These are phyloP conservation scores for Protaetia brevitarsis DNA, from an alignment of 1,140 invertebrate genomes.

Conservation along the genomic window DNA sequence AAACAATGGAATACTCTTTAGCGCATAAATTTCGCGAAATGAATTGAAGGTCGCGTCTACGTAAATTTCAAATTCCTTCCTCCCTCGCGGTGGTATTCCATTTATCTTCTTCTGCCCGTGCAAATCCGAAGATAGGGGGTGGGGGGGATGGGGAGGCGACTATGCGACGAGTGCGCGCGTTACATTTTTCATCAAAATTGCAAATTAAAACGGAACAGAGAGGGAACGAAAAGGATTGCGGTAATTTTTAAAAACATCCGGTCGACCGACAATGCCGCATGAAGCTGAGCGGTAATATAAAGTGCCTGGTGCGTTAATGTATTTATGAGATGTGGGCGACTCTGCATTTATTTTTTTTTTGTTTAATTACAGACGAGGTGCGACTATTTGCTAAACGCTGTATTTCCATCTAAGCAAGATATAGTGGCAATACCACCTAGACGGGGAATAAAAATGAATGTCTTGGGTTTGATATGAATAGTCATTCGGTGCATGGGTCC, in stretches of 20 bases:
- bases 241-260: slow-evolving; percentile 9
- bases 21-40: not conserved
- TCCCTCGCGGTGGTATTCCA: not conserved
- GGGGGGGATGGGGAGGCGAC: not conserved
- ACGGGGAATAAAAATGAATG: too few relatives aligned
- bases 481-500: too few relatives aligned
- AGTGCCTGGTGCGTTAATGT: too few relatives aligned
- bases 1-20: not conserved
- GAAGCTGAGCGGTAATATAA: too few relatives aligned
- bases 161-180: too few relatives aligned
- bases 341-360: too few relatives aligned
- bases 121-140: not conserved
- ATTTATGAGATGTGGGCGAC: too few relatives aligned
- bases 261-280: not conserved
- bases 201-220: not conserved
- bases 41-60: not conserved
- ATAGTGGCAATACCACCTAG: too few relatives aligned
- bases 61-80: not conserved
- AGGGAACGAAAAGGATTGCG: not conserved
- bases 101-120: not conserved
- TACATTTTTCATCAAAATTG: slow-evolving; percentile 16
- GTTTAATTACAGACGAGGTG: too few relatives aligned
- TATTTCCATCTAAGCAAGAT: too few relatives aligned
- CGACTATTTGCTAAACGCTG: too few relatives aligned
- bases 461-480: too few relatives aligned